Conservation (phyloP, 2,797 vertebrate species). For the Parauchenoglanis ngamensis region DNA sequence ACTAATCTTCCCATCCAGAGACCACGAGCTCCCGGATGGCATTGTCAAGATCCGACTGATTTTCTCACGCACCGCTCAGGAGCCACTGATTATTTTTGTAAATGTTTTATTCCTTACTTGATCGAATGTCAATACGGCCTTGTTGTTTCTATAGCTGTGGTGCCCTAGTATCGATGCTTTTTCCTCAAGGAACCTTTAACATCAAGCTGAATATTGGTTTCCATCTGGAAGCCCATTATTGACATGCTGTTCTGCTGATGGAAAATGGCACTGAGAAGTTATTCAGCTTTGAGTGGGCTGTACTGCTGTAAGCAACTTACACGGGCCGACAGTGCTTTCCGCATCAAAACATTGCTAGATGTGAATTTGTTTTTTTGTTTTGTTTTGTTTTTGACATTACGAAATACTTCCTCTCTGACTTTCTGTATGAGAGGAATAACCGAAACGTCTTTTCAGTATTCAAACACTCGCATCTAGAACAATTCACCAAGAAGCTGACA, state of each 20-base stretch:
- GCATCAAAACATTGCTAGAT: background rate
- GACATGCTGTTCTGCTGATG: background rate
- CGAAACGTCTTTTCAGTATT: background rate
- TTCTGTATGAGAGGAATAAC: background rate
- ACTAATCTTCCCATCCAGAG: background rate
- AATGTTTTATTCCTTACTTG: background rate
- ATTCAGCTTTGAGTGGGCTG: background rate
- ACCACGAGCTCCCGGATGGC: background rate
- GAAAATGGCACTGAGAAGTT: background rate
- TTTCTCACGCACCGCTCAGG: background rate
- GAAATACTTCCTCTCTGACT: background rate
- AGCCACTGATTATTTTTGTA: background rate
- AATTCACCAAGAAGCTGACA: background rate
- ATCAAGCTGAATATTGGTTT: background rate
- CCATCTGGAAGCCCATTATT: background rate
- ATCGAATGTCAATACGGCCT: background rate
- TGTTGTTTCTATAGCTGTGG: conserved; percentile 3
- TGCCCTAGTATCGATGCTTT: background rate
- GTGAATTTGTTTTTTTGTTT: background rate
- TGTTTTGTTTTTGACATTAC: background rate
- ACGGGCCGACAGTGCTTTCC: background rate
- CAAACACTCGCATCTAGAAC: background rate
- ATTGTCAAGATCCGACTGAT: background rate
- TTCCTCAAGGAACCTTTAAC: background rate
- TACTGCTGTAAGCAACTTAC: background rate